These are phyloP conservation scores for Philotrypesis tridentata DNA, from an alignment of 1,140 invertebrate species.

Conservation along the genomic window DNA sequence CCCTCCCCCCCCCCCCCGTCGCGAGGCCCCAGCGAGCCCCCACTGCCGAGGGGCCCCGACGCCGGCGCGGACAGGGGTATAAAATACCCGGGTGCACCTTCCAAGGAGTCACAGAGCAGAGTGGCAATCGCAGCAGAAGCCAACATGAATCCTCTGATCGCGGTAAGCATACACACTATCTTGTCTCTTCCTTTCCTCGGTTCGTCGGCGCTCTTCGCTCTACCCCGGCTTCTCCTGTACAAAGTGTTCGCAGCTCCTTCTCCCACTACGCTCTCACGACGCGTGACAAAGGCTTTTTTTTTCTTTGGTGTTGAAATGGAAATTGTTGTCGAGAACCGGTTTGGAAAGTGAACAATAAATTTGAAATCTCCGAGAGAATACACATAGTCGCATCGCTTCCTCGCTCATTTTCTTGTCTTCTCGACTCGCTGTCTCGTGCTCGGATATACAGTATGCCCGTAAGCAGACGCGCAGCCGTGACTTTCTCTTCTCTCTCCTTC, in stretches of 20 bases:
- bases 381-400: no score
- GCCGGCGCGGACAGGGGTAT: conserved; percentile 66
- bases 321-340: no score
- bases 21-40: conserved; percentile 49
- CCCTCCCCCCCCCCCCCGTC: conserved; percentile 57
- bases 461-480: conserved; percentile 15
- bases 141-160: conserved; percentile 74
- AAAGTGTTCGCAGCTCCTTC: no score
- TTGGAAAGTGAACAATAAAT: no score
- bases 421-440: neutral
- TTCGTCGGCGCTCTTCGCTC: conserved; percentile 10
- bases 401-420: neutral
- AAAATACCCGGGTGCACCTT: conserved; percentile 70
- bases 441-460: neutral
- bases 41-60: conserved; percentile 15
- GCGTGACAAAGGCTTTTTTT: neutral
- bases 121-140: conserved; percentile 70
- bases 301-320: neutral
- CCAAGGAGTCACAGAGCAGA: conserved; percentile 71
- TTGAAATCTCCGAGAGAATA: no score
- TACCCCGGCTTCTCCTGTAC: neutral
- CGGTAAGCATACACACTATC: conserved; percentile 73
- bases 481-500: conserved; percentile 35
- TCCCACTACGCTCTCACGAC: no score
- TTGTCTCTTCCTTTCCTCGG: neutral